Evolutionary conservation across 1,140 invertebrate species (phyloP), one percentile per base, ranked within the genome.

Genomic region (Drosophila tristis): DNA sequence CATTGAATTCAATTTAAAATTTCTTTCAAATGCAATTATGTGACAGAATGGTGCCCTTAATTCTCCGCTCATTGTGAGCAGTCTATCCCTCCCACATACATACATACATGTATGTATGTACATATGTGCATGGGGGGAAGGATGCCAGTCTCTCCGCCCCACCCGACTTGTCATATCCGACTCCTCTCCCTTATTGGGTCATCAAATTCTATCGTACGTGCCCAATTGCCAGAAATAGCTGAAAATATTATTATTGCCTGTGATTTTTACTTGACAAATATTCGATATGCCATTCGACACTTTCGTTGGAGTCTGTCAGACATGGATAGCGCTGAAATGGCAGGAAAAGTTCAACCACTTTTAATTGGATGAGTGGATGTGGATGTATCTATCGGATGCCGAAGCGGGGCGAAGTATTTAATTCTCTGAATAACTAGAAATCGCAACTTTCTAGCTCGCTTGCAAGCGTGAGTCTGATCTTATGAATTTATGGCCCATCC

Each of bases 1-100:
- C 70, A 75, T 72, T 85, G 62, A 84, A 67, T 84, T 84, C 80
- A 85, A 84, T 84, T 84, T 84, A 85, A 76, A 80, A 85, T 84
- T 76, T 60, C 57, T 55, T 73, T 62, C 55, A 50, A 85, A 86
- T 70, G 50, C 78, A 85, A 85, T 85, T 85, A 80, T 74, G 66
- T 71, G 74, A 78, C 79, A 77, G 78, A 86, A 85, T 86, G 74
- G 60, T 15, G 50, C 54, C 73, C 81, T 85, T 86, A 85, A 85
- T 86, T 85, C 79, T 50, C 23, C 39, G 56, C 50, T 60, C 42
- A 86, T 73, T 77, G 80, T 85, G 35, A 11, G 43, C 39, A 26
- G 35, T 13, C 35, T 13, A 4, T 13, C 11, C 35, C 35, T 39
- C 35, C 11, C 3, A 39, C 35, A 39, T 11, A 5, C 26, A 29